Conservation (phyloP, 2,888 invertebrate genomes). For the Synanthedon tipuliformis region DNA sequence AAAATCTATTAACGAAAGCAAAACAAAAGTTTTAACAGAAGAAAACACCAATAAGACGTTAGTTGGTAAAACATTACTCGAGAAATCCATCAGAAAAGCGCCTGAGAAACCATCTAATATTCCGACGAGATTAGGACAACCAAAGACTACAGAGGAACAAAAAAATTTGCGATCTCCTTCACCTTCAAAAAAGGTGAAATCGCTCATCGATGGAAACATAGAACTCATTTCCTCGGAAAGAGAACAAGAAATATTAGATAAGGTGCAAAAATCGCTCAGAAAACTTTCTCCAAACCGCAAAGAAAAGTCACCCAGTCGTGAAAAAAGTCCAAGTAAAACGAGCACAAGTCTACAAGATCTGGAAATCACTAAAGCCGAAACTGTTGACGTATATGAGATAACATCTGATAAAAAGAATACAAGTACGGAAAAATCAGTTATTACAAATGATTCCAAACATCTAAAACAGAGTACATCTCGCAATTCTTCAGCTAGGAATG, state of each 20-base stretch:
- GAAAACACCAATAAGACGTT: neutral
- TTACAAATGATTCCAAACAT: conserved; percentile 9
- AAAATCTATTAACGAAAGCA: conserved; percentile 6
- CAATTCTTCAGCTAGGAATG: conserved; percentile 38
- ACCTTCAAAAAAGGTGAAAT: conserved; percentile 6
- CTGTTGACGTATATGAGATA: conserved; percentile 7
- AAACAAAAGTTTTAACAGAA: neutral
- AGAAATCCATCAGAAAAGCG: conserved; percentile 5
- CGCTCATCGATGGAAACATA: conserved; percentile 19
- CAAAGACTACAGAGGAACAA: neutral
- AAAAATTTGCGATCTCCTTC: conserved; percentile 1
- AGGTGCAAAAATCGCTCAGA: conserved; percentile 47
- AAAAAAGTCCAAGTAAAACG: conserved; percentile 33
- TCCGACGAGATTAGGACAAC: neutral
- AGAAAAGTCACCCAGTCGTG: conserved; percentile 34
- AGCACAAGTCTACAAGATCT: conserved; percentile 35
- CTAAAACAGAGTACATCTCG: conserved; percentile 18
- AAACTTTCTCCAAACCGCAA: conserved; percentile 51
- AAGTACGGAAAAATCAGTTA: conserved; percentile 8
- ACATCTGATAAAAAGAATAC: conserved; percentile 7
- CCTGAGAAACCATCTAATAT: conserved; percentile 11
- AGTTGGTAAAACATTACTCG: neutral
- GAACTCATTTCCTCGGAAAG: conserved; percentile 42
- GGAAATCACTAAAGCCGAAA: conserved; percentile 19
- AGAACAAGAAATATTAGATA: conserved; percentile 48